These are phyloP conservation scores for Prunella himalayana DNA, from an alignment of 2,113 vertebrate species.

Conservation along the genomic window DNA sequence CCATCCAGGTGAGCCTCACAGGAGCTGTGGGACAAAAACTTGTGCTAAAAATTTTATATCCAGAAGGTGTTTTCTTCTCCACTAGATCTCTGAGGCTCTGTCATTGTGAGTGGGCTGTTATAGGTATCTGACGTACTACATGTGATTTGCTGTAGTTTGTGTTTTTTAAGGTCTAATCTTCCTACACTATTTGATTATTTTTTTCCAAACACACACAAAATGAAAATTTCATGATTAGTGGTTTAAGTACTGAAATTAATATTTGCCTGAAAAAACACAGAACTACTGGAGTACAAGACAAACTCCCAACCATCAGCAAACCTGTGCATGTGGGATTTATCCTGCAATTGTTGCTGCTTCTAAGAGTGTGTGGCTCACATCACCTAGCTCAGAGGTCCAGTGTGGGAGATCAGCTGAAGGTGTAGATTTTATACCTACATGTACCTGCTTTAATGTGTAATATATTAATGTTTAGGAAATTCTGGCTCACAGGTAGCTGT, in stretches of 20 bases:
- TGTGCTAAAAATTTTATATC: background rate
- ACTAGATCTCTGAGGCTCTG: background rate
- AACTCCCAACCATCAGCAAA: background rate
- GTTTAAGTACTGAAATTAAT: background rate
- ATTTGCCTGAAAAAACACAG: background rate
- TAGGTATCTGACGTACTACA: background rate
- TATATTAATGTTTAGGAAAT: background rate
- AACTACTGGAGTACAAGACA: background rate
- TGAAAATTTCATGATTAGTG: background rate
- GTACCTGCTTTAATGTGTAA: background rate
- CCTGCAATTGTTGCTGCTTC: background rate
- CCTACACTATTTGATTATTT: background rate
- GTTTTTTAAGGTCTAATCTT: background rate
- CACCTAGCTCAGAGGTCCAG: background rate
- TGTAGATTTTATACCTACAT: background rate
- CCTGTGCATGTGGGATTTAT: accelerated
- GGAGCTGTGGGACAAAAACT: background rate
- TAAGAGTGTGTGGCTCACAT: background rate
- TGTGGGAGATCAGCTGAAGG: background rate
- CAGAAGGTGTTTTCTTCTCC: background rate
- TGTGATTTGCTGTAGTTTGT: background rate
- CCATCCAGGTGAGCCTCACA: background rate
- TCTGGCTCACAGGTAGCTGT: background rate
- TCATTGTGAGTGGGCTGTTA: background rate
- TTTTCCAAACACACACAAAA: background rate